A percentile compares a stretch with the other conserved stretches of the same genome.
Evolutionary conservation across 2,113 vertebrate species (phyloP).

Genomic region (Rhynchopsitta pachyrhyncha): DNA sequence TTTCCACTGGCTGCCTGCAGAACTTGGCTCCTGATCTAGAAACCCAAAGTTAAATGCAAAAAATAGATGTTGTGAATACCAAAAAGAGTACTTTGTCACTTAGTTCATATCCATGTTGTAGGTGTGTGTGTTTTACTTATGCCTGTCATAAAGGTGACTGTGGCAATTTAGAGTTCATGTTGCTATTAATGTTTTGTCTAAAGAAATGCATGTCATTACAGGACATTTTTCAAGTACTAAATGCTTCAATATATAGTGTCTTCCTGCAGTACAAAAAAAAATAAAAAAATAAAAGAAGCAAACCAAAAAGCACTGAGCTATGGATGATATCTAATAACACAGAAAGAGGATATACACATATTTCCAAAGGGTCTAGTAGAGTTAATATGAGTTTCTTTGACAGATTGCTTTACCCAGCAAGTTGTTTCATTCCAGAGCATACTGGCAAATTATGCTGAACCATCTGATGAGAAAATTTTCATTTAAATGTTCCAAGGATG

Average conservation of each 20-base stretch:
- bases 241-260: not conserved
- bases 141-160: not conserved
- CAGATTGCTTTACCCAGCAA: constrained; percentile 60
- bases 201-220: not conserved
- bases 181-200: constrained; percentile 1
- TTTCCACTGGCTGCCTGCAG: not conserved
- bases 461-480: constrained; percentile 62
- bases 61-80: not conserved
- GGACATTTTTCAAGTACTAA: not conserved
- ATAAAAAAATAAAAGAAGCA: not conserved
- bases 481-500: constrained; percentile 55
- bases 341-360: not conserved
- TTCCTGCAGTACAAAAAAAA: not conserved
- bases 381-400: constrained; percentile 18
- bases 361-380: not conserved
- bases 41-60: not conserved
- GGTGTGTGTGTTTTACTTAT: not conserved
- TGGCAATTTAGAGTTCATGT: not conserved
- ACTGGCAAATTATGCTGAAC: constrained; percentile 48
- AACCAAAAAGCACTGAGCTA: not conserved
- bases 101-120: not conserved
- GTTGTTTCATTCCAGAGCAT: constrained; percentile 59
- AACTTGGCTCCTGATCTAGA: not conserved
- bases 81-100: not conserved
- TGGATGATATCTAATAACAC: not conserved